Evolutionary conservation across 1,140 invertebrate genomes (phyloP).

Genomic region (Ladona fulva): DNA sequence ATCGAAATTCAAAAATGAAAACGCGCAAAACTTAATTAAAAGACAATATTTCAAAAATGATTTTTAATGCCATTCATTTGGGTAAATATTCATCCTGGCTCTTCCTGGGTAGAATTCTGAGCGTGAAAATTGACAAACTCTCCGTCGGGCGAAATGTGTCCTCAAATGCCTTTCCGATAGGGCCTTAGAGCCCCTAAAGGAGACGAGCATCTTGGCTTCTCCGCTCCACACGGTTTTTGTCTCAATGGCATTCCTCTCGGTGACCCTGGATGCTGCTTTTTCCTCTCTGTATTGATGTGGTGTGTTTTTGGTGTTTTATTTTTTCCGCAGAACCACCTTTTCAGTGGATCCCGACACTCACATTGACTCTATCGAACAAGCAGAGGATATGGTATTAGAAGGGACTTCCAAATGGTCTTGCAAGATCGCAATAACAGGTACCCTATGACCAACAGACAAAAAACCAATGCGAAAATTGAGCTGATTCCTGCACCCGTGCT

Average conservation of each 20-base stretch:
- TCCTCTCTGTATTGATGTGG: slow-evolving; percentile 19
- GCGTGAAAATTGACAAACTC: no score
- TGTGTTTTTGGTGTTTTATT: slow-evolving; percentile 22
- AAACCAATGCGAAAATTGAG: slow-evolving; percentile 12
- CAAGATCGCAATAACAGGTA: slow-evolving; percentile 98
- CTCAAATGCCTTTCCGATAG: no score
- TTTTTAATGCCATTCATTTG: no score
- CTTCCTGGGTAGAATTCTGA: no score
- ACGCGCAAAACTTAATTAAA: no score
- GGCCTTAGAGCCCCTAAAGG: no score
- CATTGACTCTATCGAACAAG: slow-evolving; percentile 96
- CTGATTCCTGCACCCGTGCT: slow-evolving; percentile 13
- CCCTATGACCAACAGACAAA: slow-evolving; percentile 15
- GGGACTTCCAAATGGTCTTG: slow-evolving; percentile 99
- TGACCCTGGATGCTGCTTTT: slow-evolving; percentile 11
- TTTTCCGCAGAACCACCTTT: slow-evolving; percentile 77
- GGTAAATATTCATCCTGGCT: no score
- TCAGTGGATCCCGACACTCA: slow-evolving; percentile 96
- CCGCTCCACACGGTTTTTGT: neutral
- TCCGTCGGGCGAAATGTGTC: no score
- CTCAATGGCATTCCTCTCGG: neutral
- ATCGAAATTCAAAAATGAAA: no score
- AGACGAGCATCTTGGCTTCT: neutral
- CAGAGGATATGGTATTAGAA: slow-evolving; percentile 94
- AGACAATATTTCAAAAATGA: no score